Evolutionary conservation across 92 coral and sea anemone genomes (phyloP), one percentile per base, ranked within the genome.

Genomic region (Palythoa heliodiscus): DNA sequence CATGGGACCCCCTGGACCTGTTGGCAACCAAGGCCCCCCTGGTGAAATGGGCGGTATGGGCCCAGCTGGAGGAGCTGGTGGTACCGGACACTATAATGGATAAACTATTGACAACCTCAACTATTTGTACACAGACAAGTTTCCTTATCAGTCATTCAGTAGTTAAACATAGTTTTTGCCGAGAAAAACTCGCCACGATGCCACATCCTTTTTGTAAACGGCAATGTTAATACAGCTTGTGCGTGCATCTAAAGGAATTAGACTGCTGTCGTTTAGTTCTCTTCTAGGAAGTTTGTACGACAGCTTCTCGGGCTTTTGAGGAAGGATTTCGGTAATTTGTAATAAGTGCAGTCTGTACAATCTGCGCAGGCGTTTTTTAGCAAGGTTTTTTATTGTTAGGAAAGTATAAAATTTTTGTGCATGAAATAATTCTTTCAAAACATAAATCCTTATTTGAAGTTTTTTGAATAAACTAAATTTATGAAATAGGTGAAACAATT

Each of bases 1-100:
- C 24, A 89, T 89, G 85, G 99, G 99, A 73, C 99, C 99, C 20
- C 96, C 96, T 40, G 99, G 99, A 78, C 95, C 99, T n/a, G 54
- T 92, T 8, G 99, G 99, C 0, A 87, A 89, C 19, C 98, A 91
- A 84, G 98, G 98, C 48, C 95, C 98, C 7, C 98, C 98, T 6
- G 98, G 98, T 47, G 93, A 90, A 20, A 89, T 89, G 94, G 98
- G 98, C 13, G 80, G 86, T 2, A 88, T 89, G 73, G 99, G 99
- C 71, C 88, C 93, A 16, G 17, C 82, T 3, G 99, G 99, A 7
- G 79, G 84, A 57, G 83, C 87, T 8, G 99, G 99, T 7, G 91
- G 91, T 9, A 76, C 85, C 7, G 98, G 98, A 13, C 88, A 47
- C 38, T 90, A 91, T 76, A 24, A 80, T 19, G 95, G 95, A 13